phyloP scores from a whole-genome alignment of 2,113 vertebrate species.

The Chlorodrepanis virens region DNA sequence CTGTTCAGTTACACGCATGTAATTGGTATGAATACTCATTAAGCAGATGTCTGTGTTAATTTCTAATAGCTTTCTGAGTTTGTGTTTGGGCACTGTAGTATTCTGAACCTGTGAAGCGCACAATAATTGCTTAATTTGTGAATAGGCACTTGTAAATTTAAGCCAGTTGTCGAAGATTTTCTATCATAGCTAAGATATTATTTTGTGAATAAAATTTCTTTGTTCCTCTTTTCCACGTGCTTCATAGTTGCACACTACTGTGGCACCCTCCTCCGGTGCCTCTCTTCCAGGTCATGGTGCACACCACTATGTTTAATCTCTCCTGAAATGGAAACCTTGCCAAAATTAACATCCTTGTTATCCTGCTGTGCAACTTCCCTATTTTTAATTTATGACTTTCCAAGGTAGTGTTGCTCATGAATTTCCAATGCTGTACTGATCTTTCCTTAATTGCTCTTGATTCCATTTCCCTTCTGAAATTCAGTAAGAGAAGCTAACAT shows the following conservation, averaged over 20 bases:
- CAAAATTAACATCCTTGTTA: background rate
- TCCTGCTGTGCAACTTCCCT: background rate
- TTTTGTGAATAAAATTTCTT: background rate
- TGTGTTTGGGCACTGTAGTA: rapidly evolving
- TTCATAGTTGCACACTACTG: rapidly evolving
- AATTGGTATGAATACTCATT: background rate
- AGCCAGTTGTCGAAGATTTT: background rate
- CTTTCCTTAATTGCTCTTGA: background rate
- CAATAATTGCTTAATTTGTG: background rate
- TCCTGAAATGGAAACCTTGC: background rate
- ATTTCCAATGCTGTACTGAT: background rate
- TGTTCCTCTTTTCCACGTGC: background rate
- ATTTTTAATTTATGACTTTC: background rate
- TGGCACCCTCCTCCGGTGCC: background rate
- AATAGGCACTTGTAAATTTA: background rate
- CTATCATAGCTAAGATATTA: background rate
- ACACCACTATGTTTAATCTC: background rate
- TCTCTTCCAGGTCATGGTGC: background rate
- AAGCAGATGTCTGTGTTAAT: background rate
- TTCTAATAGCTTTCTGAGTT: background rate
- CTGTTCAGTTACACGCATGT: background rate
- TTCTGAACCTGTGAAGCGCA: background rate
- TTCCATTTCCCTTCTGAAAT: background rate
- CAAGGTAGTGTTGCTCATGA: background rate
- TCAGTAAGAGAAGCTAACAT: background rate